Base-by-base conservation (phyloP, 2,113 vertebrate genomes). In the Turdus rufiventris region DNA sequence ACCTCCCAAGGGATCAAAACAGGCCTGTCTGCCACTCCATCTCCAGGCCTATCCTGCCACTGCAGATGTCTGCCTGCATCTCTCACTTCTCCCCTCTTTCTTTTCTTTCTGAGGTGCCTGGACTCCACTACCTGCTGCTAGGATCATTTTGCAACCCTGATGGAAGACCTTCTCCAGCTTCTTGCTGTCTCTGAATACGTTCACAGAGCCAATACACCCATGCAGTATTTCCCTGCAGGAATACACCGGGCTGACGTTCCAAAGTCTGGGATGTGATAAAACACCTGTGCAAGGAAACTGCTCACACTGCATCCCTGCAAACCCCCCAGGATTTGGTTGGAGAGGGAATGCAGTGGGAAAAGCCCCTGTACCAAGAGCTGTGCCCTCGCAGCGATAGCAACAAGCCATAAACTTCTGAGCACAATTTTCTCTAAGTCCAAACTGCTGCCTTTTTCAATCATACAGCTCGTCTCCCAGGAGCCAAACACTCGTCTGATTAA, bases 151-250 rank as follows among this genome's bases (percentile, higher is more conserved):
- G 11, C 34, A 88, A 12, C 3, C 19, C 33, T 36, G 9, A 62
- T 1, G 16, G 43, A 73, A 60, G 12, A 3, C 4, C 28, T 51
- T 8, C 26, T 60, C 33, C 47, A 54, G 21, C 9, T 43, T 73
- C 17, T 34, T 14, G 5, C 40, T 33, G 3, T 47, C 28, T 73
- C 43, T 24, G 20, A 21, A 33, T 38, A 57, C 2, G 0, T 20
- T 34, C 2, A 2, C 45, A 18, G 0, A 45, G 36, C 17, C 53
- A 88, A n/a, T 7, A 57, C 2, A 23, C 20, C 0, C 0, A 0
- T 10, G 33, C 8, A 40, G 5, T 9, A 18, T 20, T 56, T 66
- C 29, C 48, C 38, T 63, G 14, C 18, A 28, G 57, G 23, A 20
- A 36, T 7, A 9, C 8, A 5, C 19, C 0, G 0, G 19, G 61